Conservation (phyloP, 2,888 invertebrate genomes). For the Sminthurides aquaticus region DNA sequence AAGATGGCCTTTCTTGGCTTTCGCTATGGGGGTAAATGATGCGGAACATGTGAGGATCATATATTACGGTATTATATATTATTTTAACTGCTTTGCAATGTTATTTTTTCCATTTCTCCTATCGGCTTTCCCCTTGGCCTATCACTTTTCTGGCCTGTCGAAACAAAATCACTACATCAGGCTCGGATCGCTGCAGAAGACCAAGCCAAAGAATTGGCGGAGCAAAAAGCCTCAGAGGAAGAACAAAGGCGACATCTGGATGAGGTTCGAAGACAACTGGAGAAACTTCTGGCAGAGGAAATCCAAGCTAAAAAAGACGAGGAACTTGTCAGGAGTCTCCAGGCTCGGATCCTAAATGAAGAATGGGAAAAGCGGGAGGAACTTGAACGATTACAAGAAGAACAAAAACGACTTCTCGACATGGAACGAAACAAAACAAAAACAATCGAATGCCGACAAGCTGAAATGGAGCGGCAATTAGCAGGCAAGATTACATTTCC, state of each 20-base stretch:
- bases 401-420: constrained; percentile 64
- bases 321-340: constrained; percentile 58
- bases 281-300: constrained; percentile 67
- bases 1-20: not conserved
- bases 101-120: constrained; percentile 2
- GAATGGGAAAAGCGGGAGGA: constrained; percentile 79
- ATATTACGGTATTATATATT: constrained; percentile 14
- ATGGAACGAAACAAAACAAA: constrained; percentile 66
- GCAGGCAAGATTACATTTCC: constrained; percentile 51
- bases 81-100: constrained; percentile 9
- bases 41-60: constrained; percentile 16
- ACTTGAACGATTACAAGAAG: constrained; percentile 68
- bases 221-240: constrained; percentile 63
- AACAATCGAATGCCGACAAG: constrained; percentile 65
- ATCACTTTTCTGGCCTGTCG: not conserved
- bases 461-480: constrained; percentile 62
- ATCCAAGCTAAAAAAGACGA: constrained; percentile 76
- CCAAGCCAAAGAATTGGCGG: constrained; percentile 59
- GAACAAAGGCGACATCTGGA: constrained; percentile 66
- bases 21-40: constrained; percentile 10
- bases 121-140: not conserved
- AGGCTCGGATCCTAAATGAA: constrained; percentile 61
- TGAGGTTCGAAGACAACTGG: constrained; percentile 61
- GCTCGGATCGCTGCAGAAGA: constrained; percentile 52
- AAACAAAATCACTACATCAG: too few relatives aligned